Evolutionary conservation across 2,113 vertebrate genomes (phyloP), one percentile per base, ranked within the genome.

Genomic region (Cinclus cinclus): DNA sequence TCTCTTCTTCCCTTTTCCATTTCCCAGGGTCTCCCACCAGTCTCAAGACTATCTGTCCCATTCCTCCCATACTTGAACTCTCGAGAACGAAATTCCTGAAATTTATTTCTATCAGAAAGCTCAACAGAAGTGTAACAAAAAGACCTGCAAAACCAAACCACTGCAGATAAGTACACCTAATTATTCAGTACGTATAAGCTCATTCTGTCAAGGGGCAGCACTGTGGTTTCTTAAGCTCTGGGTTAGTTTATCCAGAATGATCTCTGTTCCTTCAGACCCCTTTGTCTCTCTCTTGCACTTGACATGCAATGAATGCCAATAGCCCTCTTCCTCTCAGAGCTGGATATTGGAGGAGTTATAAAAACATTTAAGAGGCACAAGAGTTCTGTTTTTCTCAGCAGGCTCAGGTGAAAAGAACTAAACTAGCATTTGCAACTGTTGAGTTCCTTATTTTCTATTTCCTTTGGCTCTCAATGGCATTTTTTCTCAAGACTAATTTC

Each of bases 401-500:
- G 31, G 8, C 8, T 77, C 21, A 31, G 1, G 1, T 86, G 33
- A 77, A 87, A 82, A 64, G n/a, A 60, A 55, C 47, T 88, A 64
- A 83, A 86, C 25, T 22, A 81, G 50, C 18, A 83, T 81, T 91
- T 90, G 15, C 35, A 79, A 64, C 46, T 46, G 18, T 46, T 25
- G 37, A 75, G 37, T 64, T 92, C 59, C 62, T 81, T 65, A 58
- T 89, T 80, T 63, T 30, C 41, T 68, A 17, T 68, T 81, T 56
- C 77, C 62, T 64, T 92, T 86, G 90, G 62, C 53, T 91, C 71
- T 84, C 62, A 86, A n/a, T 15, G 68, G 47, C 50, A 73, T 63
- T 95, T 96, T 94, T 76, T 73, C 42, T 86, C 56, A 73, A 71
- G 77, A 93, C n/a, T 95, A 95, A 96, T 95, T 96, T 95, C 39